These are phyloP conservation scores for Drosophila sproati DNA, from an alignment of 1,140 invertebrate species.

Conservation along the genomic window DNA sequence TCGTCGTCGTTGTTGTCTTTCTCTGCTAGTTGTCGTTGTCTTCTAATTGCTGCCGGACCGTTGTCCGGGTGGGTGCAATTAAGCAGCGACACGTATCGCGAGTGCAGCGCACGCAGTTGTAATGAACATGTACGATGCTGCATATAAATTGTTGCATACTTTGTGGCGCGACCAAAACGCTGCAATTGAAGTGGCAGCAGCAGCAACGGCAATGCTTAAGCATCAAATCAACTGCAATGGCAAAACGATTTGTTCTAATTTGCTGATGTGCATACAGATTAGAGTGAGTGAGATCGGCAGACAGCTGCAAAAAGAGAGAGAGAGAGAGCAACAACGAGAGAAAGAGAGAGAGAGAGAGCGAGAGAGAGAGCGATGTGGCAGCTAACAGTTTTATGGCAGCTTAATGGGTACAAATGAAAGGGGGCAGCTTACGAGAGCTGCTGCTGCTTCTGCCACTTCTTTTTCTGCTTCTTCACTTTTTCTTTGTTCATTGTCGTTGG, in stretches of 20 bases:
- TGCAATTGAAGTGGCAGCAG: constrained; percentile 42
- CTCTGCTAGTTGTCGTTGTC: constrained; percentile 29
- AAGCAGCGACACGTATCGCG: constrained; percentile 63
- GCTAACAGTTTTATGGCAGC: constrained; percentile 19
- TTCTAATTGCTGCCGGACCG: constrained; percentile 66
- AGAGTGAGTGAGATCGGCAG: constrained; percentile 5
- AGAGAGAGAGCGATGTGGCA: background rate
- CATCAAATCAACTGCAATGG: constrained; percentile 68
- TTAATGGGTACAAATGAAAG: constrained; percentile 13
- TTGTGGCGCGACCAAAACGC: background rate
- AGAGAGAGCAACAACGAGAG: no score
- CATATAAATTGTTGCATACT: constrained; percentile 61
- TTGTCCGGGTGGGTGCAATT: constrained; percentile 59
- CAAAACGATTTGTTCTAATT: constrained; percentile 71
- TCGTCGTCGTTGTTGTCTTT: constrained; percentile 21
- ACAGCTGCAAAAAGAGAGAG: background rate
- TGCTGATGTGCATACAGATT: constrained; percentile 75
- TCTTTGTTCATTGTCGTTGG: constrained; percentile 13
- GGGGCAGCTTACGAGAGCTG: constrained; percentile 12
- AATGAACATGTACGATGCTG: constrained; percentile 60
- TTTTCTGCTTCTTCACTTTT: background rate
- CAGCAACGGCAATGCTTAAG: constrained; percentile 37
- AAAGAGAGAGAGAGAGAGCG: background rate
- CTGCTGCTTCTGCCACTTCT: constrained; percentile 14
- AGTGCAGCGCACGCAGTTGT: constrained; percentile 51